A percentile compares a stretch with the other conserved stretches of the same genome.
Conservation (phyloP, 2,113 vertebrate genomes). For the Nannobrachium achirus region DNA sequence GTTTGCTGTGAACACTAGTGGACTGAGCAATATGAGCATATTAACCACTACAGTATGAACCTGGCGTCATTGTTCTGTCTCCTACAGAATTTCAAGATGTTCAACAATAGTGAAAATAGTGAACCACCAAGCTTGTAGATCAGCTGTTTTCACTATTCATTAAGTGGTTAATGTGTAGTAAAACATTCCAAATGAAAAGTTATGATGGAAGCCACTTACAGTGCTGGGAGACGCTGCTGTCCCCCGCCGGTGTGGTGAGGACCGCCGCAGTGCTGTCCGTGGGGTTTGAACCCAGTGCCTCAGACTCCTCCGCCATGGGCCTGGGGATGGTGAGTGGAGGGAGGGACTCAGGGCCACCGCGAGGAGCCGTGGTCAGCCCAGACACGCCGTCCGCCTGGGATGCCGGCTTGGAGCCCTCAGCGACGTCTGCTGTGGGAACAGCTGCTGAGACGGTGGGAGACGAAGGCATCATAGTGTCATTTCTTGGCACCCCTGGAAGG, state of each 20-base stretch:
- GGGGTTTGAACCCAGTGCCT: conserved; percentile 56
- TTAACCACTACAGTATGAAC: no score
- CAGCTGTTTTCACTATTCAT: no score
- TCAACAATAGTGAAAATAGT: no score
- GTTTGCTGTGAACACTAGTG: no score
- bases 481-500: conserved; percentile 54
- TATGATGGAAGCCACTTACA: conserved; percentile 77
- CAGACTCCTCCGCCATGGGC: conserved; percentile 50
- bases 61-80: no score
- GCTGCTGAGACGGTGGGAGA: conserved; percentile 18
- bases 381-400: conserved; percentile 61
- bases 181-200: no score
- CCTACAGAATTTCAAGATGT: no score
- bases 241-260: conserved; percentile 55
- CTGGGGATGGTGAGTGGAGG: conserved; percentile 47
- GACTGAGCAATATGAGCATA: no score
- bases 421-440: conserved; percentile 22
- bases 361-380: conserved; percentile 53
- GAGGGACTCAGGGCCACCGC: conserved; percentile 47
- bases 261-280: conserved; percentile 61
- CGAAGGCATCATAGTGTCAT: conserved; percentile 22
- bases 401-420: conserved; percentile 22
- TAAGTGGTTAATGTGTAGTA: no score
- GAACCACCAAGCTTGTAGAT: no score
- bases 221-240: conserved; percentile 89